Evolutionary conservation across 2,797 vertebrate genomes (phyloP).

Genomic region (Manis javanica): DNA sequence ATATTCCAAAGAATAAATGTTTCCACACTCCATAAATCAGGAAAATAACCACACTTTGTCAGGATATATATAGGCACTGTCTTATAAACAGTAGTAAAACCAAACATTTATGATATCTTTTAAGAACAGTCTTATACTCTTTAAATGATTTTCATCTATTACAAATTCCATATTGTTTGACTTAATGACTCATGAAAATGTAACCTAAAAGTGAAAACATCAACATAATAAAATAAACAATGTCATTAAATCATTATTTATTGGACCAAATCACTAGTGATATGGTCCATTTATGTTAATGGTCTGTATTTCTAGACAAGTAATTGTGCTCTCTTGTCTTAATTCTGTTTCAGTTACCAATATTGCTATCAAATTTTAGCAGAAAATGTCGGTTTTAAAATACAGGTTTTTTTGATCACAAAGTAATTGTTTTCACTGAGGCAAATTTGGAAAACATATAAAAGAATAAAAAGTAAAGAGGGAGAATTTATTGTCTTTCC

Average conservation of each 20-base stretch:
- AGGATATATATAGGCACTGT: slow-evolving; percentile 50
- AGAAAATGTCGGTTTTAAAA: slow-evolving; percentile 45
- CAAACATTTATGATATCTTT: slow-evolving; percentile 66
- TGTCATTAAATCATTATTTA: slow-evolving; percentile 6
- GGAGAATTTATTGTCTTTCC: not conserved
- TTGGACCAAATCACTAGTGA: slow-evolving; percentile 35
- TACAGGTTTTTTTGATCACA: not conserved
- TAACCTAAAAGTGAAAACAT: slow-evolving; percentile 73
- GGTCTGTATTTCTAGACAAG: slow-evolving; percentile 13
- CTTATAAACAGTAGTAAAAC: slow-evolving; percentile 74
- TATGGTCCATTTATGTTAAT: slow-evolving; percentile 72
- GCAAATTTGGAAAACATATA: not conserved
- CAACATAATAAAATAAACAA: slow-evolving; percentile 68
- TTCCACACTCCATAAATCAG: slow-evolving; percentile 24
- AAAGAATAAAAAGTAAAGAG: not conserved
- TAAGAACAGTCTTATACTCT: slow-evolving; percentile 58
- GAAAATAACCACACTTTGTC: slow-evolving; percentile 47
- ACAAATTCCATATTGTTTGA: slow-evolving; percentile 67
- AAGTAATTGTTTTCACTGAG: not conserved
- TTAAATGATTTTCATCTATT: slow-evolving; percentile 70
- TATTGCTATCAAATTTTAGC: not conserved
- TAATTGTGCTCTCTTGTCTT: slow-evolving; percentile 17
- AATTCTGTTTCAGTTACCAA: slow-evolving; percentile 41
- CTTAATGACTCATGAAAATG: slow-evolving; percentile 79
- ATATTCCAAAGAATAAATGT: not conserved